Evolutionary conservation across 2,888 invertebrate genomes (phyloP).

Genomic region (Epinotia nisella): DNA sequence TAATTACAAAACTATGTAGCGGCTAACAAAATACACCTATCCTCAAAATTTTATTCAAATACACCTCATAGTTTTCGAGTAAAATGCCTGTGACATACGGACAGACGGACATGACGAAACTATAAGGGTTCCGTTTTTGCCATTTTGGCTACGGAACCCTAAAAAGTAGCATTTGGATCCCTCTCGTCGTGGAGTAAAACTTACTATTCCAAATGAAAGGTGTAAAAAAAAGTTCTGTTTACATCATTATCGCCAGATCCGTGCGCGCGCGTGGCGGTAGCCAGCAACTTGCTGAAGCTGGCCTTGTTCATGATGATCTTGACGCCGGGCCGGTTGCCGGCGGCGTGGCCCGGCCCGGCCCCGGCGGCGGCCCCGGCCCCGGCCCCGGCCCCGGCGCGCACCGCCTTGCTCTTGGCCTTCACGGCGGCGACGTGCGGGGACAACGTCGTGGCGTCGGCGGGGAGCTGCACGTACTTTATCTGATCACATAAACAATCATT

Average conservation of each 20-base stretch:
- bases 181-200: no score
- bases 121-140: no score
- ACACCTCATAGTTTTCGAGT: no score
- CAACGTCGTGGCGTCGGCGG: not conserved
- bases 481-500: not conserved
- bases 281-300: constrained; percentile 65
- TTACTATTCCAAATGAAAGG: no score
- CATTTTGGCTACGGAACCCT: no score
- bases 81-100: no score
- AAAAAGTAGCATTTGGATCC: no score
- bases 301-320: constrained; percentile 77
- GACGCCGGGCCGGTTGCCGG: constrained; percentile 68
- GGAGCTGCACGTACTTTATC: constrained; percentile 39
- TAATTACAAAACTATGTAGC: no score
- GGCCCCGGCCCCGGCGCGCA: not conserved
- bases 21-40: no score
- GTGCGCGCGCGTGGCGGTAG: constrained; percentile 50
- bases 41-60: no score
- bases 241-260: constrained; percentile 37
- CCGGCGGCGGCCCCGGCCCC: constrained; percentile 1
- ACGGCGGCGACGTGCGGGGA: constrained; percentile 29
- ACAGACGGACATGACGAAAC: no score
- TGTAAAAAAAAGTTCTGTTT: no score
- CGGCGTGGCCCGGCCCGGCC: constrained; percentile 10
- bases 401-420: constrained; percentile 25